phyloP scores from a whole-genome alignment of 2,797 vertebrate species.

The Odontamblyopus lacepedii region DNA sequence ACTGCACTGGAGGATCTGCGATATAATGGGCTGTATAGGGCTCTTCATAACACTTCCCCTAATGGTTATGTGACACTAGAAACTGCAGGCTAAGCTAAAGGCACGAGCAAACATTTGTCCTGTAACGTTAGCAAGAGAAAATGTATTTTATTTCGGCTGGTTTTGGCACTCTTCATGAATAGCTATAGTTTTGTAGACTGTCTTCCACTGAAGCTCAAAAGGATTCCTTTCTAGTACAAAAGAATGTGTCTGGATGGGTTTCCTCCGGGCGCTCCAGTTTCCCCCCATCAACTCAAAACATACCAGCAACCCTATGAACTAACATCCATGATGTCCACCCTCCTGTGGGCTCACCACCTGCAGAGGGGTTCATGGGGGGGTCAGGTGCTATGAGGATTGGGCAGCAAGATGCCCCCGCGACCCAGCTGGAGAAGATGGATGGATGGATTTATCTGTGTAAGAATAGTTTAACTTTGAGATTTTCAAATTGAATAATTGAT shows the following conservation, averaged over 20 bases:
- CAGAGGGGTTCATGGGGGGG: too few relatives aligned
- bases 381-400: too few relatives aligned
- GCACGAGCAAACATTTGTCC: conserved; percentile 4
- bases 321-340: too few relatives aligned
- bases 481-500: not conserved
- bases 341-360: too few relatives aligned
- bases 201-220: not conserved
- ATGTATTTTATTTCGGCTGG: not conserved
- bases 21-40: conserved; percentile 1
- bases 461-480: not conserved
- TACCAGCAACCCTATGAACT: too few relatives aligned
- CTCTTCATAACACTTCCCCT: conserved; percentile 4
- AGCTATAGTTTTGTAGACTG: not conserved
- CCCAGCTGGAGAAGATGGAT: too few relatives aligned
- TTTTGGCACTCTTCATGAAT: not conserved
- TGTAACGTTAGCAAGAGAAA: not conserved
- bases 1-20: not conserved
- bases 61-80: conserved; percentile 9
- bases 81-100: conserved; percentile 1
- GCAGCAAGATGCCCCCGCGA: too few relatives aligned
- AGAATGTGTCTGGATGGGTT: too few relatives aligned
- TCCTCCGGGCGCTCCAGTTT: too few relatives aligned
- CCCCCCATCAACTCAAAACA: too few relatives aligned
- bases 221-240: not conserved
- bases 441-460: too few relatives aligned